Conservation (phyloP, 2,113 vertebrate genomes). For the Plestiodon gilberti region DNA sequence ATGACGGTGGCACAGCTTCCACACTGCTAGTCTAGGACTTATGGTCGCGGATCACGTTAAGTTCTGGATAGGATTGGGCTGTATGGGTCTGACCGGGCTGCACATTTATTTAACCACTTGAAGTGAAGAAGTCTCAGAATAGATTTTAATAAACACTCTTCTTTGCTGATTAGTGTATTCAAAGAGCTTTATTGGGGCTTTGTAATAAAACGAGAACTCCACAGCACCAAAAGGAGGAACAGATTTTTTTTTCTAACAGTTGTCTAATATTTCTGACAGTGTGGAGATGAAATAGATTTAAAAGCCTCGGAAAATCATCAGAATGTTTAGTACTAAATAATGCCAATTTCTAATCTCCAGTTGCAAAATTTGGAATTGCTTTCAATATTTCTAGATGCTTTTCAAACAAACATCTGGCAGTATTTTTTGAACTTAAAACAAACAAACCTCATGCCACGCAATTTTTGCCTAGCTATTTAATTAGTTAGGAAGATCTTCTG, state of each 20-base stretch:
- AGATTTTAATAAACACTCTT: constrained; percentile 34
- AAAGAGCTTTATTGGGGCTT: constrained; percentile 70
- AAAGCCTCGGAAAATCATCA: constrained; percentile 71
- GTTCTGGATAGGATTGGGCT: too few species aligned
- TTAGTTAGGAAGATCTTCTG: constrained; percentile 47
- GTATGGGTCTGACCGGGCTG: too few species aligned
- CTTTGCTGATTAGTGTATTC: constrained; percentile 63
- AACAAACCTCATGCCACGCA: constrained; percentile 53
- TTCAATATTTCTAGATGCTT: constrained; percentile 68
- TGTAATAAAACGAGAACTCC: constrained; percentile 70
- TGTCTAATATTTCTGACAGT: constrained; percentile 81
- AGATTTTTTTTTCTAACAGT: constrained; percentile 81
- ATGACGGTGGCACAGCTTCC: too few species aligned
- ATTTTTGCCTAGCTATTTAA: constrained; percentile 52
- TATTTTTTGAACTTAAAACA: constrained; percentile 64
- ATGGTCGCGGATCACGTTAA: too few species aligned
- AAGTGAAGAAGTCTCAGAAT: constrained; percentile 66
- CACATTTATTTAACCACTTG: constrained; percentile 16
- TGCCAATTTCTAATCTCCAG: constrained; percentile 77
- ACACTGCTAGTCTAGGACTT: too few species aligned
- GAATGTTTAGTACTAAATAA: constrained; percentile 75
- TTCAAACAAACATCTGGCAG: constrained; percentile 74
- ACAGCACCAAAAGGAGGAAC: constrained; percentile 70
- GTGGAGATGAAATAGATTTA: constrained; percentile 81
- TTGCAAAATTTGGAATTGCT: constrained; percentile 74